Conservation (phyloP, 2,888 invertebrate genomes). For the Oscheius sp. region DNA sequence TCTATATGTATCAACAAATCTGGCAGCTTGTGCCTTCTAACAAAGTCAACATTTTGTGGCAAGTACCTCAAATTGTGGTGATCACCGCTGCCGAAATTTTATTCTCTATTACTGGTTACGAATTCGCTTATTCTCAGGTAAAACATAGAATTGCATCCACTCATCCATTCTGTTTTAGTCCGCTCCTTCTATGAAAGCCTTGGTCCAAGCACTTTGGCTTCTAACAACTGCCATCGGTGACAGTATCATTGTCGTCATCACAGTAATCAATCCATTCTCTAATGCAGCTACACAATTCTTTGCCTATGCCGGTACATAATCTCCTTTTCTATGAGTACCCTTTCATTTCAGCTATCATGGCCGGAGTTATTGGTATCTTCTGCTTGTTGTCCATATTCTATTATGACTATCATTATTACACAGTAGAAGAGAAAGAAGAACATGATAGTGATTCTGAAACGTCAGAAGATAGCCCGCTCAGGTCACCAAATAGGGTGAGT, state of each 20-base stretch:
- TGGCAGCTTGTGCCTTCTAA: slow-evolving; percentile 53
- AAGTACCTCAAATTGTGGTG: slow-evolving; percentile 75
- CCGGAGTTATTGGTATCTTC: slow-evolving; percentile 85
- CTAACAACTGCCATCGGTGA: slow-evolving; percentile 93
- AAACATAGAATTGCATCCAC: neutral
- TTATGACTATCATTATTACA: slow-evolving; percentile 74
- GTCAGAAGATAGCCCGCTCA: slow-evolving; percentile 7
- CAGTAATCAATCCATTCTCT: slow-evolving; percentile 59
- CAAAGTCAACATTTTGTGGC: slow-evolving; percentile 74
- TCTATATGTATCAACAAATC: slow-evolving; percentile 1
- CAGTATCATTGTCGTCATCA: slow-evolving; percentile 88
- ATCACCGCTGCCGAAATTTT: slow-evolving; percentile 76
- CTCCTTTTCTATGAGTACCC: neutral
- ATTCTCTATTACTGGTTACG: slow-evolving; percentile 76
- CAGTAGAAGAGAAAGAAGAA: slow-evolving; percentile 54
- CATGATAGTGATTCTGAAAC: neutral
- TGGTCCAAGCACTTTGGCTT: slow-evolving; percentile 90
- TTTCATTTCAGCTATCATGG: slow-evolving; percentile 81
- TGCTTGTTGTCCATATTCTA: slow-evolving; percentile 85
- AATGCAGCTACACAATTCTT: slow-evolving; percentile 66
- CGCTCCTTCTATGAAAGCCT: slow-evolving; percentile 91
- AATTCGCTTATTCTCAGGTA: slow-evolving; percentile 73
- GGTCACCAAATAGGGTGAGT: slow-evolving; percentile 25
- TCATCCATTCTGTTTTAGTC: slow-evolving; percentile 76
- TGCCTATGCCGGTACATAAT: slow-evolving; percentile 57